phyloP scores from a whole-genome alignment of 2,113 vertebrate genomes.

The Sakesphorus luctuosus region DNA sequence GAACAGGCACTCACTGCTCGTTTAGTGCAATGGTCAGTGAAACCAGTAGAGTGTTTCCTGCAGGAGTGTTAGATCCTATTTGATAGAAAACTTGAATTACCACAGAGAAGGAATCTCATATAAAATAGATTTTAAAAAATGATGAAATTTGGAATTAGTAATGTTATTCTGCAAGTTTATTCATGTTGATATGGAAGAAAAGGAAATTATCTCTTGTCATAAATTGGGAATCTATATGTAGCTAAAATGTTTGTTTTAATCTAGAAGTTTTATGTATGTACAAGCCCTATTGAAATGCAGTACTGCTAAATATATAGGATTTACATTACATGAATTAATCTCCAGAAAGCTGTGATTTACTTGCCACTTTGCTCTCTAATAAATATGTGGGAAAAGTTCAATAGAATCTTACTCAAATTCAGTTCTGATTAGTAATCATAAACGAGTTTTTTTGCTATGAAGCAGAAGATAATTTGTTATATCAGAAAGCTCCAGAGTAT shows the following conservation, averaged over 20 bases:
- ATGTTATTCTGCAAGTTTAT: neutral
- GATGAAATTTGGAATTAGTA: neutral
- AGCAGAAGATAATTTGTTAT: neutral
- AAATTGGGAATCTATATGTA: neutral
- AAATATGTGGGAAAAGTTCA: neutral
- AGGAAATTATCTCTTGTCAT: neutral
- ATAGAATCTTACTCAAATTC: neutral
- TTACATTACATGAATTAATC: neutral
- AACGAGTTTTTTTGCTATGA: neutral
- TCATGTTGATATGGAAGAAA: neutral
- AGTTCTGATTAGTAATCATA: neutral
- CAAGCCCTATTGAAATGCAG: neutral
- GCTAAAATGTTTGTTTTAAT: neutral
- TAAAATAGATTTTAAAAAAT: neutral
- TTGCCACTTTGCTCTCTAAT: neutral
- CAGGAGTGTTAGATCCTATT: neutral
- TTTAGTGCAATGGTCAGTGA: neutral
- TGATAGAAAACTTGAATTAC: neutral
- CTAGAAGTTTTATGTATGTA: neutral
- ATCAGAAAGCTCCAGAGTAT: neutral
- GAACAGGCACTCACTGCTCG: neutral
- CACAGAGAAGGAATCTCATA: neutral
- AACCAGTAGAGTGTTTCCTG: neutral
- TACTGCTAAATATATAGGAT: neutral
- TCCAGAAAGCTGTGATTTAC: neutral